Percentiles rank a stretch among this genome's conserved stretches.
phyloP scores from a whole-genome alignment of 2,797 vertebrate genomes.

The Eupleurogrammus muticus region DNA sequence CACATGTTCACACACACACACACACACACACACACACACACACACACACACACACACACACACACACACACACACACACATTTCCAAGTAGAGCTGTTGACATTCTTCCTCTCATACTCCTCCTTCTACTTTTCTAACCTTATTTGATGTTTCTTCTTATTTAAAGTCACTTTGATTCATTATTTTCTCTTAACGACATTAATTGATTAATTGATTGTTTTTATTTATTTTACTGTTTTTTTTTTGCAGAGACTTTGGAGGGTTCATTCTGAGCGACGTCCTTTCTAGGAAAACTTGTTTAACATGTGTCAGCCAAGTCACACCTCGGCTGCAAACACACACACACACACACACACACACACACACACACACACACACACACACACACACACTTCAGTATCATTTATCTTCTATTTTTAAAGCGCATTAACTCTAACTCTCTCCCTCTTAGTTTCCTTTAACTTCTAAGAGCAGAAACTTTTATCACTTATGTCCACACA shows the following conservation, averaged over 20 bases:
- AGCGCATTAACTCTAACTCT: no score
- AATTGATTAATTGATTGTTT: no score
- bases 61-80: slow-evolving; percentile 4
- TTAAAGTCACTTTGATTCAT: background rate
- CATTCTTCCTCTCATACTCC: background rate
- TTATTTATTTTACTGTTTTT: no score
- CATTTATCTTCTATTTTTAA: no score
- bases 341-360: background rate
- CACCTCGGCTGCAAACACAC: slow-evolving; percentile 28
- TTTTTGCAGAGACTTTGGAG: background rate
- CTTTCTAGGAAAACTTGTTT: slow-evolving; percentile 30
- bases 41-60: slow-evolving; percentile 7
- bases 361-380: background rate
- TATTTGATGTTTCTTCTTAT: background rate
- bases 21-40: background rate
- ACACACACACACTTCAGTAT: background rate
- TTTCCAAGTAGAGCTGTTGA: background rate
- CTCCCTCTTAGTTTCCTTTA: no score
- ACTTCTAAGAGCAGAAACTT: no score
- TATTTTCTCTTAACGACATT: background rate
- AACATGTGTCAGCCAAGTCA: slow-evolving; percentile 35
- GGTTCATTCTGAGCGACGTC: background rate
- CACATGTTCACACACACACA: background rate
- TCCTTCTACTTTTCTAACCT: background rate
- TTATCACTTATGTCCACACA: no score